These are phyloP conservation scores for Eciton burchellii DNA, from an alignment of 1,140 invertebrate species.

Conservation along the genomic window DNA sequence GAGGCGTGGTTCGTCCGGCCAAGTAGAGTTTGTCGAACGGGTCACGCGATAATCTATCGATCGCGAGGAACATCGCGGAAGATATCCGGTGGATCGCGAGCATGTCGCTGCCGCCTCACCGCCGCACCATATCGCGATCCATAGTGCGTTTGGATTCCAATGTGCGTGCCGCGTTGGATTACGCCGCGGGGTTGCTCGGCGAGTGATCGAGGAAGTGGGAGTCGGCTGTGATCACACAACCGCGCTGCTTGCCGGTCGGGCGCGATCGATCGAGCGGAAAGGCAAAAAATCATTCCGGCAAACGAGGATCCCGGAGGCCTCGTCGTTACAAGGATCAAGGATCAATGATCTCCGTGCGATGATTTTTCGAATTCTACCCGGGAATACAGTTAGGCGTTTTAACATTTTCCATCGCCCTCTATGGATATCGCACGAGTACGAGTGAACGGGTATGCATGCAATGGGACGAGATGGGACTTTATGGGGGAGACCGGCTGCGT, in stretches of 20 bases:
- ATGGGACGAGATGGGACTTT: not conserved
- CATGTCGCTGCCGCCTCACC: not conserved
- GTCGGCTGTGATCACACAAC: slow-evolving; percentile 41
- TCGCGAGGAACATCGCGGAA: not conserved
- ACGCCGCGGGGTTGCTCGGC: slow-evolving; percentile 50
- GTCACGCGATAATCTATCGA: slow-evolving; percentile 29
- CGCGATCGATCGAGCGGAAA: slow-evolving; percentile 59
- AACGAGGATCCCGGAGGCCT: slow-evolving; percentile 61
- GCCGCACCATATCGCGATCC: not conserved
- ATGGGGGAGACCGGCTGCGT: not conserved
- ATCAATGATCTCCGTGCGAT: slow-evolving; percentile 58
- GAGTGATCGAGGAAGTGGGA: slow-evolving; percentile 60
- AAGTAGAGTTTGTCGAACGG: slow-evolving; percentile 15
- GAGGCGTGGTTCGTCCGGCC: slow-evolving; percentile 41
- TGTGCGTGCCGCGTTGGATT: slow-evolving; percentile 56
- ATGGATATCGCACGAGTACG: not conserved
- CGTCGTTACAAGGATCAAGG: slow-evolving; percentile 60
- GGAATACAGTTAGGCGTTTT: slow-evolving; percentile 50
- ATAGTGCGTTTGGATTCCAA: slow-evolving; percentile 45
- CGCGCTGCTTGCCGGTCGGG: slow-evolving; percentile 34
- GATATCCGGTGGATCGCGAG: slow-evolving; percentile 12
- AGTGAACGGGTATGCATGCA: not conserved
- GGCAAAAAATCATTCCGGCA: slow-evolving; percentile 61
- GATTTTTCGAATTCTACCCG: slow-evolving; percentile 50
- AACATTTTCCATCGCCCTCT: slow-evolving; percentile 33